Conservation (phyloP, 2,113 vertebrate genomes). For the Crocuta crocuta region DNA sequence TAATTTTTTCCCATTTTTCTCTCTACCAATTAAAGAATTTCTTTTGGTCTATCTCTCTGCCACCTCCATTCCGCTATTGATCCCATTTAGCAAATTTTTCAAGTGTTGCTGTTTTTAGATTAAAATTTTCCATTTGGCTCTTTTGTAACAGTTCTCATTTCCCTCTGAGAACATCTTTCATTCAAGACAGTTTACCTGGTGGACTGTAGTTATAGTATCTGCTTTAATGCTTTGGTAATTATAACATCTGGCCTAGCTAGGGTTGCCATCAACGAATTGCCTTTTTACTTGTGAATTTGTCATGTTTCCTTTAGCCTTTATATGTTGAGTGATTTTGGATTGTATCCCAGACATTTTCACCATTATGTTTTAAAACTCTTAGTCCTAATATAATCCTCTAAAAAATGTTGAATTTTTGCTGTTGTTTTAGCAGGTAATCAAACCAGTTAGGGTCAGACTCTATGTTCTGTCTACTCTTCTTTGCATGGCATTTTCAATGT, state of each 20-base stretch:
- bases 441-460: background rate
- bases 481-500: background rate
- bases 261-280: background rate
- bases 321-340: background rate
- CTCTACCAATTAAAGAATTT: background rate
- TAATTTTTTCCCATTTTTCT: background rate
- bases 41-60: background rate
- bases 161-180: background rate
- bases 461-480: background rate
- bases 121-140: background rate
- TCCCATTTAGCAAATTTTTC: background rate
- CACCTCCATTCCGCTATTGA: background rate
- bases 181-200: background rate
- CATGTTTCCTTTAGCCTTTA: background rate
- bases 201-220: background rate
- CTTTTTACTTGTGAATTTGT: background rate
- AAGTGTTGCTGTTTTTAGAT: background rate
- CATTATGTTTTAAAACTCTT: background rate
- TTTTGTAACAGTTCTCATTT: background rate
- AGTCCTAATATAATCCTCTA: background rate
- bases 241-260: background rate
- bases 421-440: background rate
- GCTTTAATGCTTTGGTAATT: background rate
- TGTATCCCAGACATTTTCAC: background rate
- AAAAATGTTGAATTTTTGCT: background rate